Base-by-base conservation (phyloP, 2,888 invertebrate genomes). In the Oeneis ivallda region DNA sequence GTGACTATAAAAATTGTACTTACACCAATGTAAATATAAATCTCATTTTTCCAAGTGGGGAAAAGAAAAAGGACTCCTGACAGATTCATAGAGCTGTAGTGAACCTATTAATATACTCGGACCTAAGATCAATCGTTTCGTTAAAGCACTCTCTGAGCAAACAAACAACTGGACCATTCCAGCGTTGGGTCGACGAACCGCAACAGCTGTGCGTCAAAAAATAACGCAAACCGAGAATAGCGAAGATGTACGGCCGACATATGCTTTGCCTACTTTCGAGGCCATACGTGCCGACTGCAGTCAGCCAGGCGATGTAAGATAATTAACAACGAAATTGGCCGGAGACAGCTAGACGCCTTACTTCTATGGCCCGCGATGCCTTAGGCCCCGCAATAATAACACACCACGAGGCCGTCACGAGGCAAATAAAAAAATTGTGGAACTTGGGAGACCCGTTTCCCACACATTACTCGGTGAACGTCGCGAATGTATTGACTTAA, bases 301-400 rank as follows among this genome's bases (percentile, higher is more conserved):
- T 72, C 83, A 84, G 79, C 79, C 81, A 80, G 76, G 75, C 82
- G 80, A 79, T 83, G 79, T 81, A 79, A 85, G 78, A 84, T 89
- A 87, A 89, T 89, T 87, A 89, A 84, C 83, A 81, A 84, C 81
- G 75, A 89, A 89, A 89, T 86, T 88, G 86, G 77, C 78, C 84
- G 79, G 84, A 89, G 88, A 89, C 89, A 89, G 89, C 89, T 89
- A 89, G 84, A 73, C 86, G 89, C 83, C 87, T 89, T 87, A 89
- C 89, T 89, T 89, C 79, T 86, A 79, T 77, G 78, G 79, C 80
- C 80, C 80, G 79, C 73, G 79, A 81, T 81, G 85, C 82, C 84
- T 82, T 83, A 82, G 84, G 77, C 83, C 77, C 82, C 85, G 85
- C 84, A 86, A 85, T 88, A 86, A 87, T 85, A 85, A 83, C 81